A percentile compares a stretch with the other conserved stretches of the same genome.
phyloP scores from a whole-genome alignment of 2,888 invertebrate species.

The Nysson spinosus region DNA sequence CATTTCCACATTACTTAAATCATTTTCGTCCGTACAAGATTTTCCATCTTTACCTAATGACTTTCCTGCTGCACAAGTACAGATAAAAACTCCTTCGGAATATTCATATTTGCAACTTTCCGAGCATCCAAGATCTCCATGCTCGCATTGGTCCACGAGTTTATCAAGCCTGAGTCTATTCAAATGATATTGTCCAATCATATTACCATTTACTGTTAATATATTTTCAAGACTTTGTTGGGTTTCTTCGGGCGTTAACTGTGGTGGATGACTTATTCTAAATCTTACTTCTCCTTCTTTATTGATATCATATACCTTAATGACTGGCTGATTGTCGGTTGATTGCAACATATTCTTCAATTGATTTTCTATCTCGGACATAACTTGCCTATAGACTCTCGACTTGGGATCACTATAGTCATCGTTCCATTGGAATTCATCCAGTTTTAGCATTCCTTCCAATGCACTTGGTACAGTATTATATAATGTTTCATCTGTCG shows the following conservation, averaged over 20 bases:
- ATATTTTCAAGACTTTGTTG: slow-evolving; percentile 66
- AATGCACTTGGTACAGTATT: slow-evolving; percentile 83
- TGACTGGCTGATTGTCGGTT: slow-evolving; percentile 48
- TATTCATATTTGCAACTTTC: slow-evolving; percentile 84
- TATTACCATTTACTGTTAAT: slow-evolving; percentile 63
- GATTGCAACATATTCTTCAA: slow-evolving; percentile 78
- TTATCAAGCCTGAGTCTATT: slow-evolving; percentile 60
- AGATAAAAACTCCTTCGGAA: slow-evolving; percentile 81
- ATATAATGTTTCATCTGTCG: slow-evolving; percentile 71
- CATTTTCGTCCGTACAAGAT: slow-evolving; percentile 74
- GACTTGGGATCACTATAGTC: slow-evolving; percentile 82
- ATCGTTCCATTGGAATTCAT: slow-evolving; percentile 82
- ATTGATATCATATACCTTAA: slow-evolving; percentile 71
- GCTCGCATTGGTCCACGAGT: slow-evolving; percentile 83
- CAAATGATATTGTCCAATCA: slow-evolving; percentile 69
- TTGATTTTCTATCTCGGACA: slow-evolving; percentile 80
- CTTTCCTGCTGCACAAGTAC: slow-evolving; percentile 82
- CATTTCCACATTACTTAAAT: slow-evolving; percentile 65
- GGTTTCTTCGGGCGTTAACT: slow-evolving; percentile 59
- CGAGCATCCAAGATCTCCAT: slow-evolving; percentile 83
- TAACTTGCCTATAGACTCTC: slow-evolving; percentile 81
- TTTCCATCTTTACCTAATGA: slow-evolving; percentile 78
- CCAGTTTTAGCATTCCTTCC: slow-evolving; percentile 84
- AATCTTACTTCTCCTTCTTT: slow-evolving; percentile 69
- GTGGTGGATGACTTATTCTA: slow-evolving; percentile 69